phyloP scores from a whole-genome alignment of 1,140 invertebrate species.

The Aricia agestis region DNA sequence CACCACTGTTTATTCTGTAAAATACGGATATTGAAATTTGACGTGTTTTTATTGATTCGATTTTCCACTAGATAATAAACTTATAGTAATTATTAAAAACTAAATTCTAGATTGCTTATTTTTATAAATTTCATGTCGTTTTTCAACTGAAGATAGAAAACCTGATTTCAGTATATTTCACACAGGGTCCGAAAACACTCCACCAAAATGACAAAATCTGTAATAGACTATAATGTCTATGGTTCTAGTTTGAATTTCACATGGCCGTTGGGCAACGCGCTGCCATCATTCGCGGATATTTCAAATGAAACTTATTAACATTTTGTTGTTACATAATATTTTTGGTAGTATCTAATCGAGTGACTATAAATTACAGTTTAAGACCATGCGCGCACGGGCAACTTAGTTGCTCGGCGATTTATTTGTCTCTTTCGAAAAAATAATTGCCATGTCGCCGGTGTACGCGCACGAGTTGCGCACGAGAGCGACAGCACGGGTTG shows the following conservation, averaged over 20 bases:
- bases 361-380: too few relatives aligned
- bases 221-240: conserved; percentile 51
- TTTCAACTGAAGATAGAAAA: conserved; percentile 64
- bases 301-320: too few relatives aligned
- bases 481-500: too few relatives aligned
- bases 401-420: too few relatives aligned
- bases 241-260: conserved; percentile 54
- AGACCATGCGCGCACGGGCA: too few relatives aligned
- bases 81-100: conserved; percentile 6
- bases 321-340: too few relatives aligned
- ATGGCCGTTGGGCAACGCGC: conserved; percentile 39
- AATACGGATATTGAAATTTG: conserved; percentile 21
- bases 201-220: conserved; percentile 57
- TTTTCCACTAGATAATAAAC: not conserved
- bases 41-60: not conserved
- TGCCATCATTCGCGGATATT: too few relatives aligned
- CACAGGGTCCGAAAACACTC: conserved; percentile 27
- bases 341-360: too few relatives aligned
- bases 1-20: conserved; percentile 19
- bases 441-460: too few relatives aligned
- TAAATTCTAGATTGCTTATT: conserved; percentile 26
- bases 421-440: too few relatives aligned
- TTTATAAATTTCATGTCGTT: conserved; percentile 58
- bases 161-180: conserved; percentile 34
- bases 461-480: too few relatives aligned